A percentile compares a stretch with the other conserved stretches of the same genome.
Conservation (phyloP, 2,797 vertebrate genomes). For the Myripristis jacobus region DNA sequence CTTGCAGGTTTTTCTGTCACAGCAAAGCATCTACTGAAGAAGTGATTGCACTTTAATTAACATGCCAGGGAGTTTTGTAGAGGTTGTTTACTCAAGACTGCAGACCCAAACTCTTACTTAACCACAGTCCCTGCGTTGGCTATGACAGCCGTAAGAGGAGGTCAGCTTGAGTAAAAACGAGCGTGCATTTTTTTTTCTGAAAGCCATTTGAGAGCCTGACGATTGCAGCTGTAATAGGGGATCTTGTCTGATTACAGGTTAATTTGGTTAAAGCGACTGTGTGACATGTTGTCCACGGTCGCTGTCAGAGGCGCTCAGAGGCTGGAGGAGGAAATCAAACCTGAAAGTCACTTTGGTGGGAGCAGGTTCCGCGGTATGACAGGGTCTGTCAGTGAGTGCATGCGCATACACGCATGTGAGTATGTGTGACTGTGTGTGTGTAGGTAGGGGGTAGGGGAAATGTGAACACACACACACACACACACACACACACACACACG, state of each 20-base stretch:
- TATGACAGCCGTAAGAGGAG: slow-evolving; percentile 21
- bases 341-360: slow-evolving; percentile 46
- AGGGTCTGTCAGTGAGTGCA: slow-evolving; percentile 52
- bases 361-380: slow-evolving; percentile 45
- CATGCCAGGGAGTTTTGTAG: slow-evolving; percentile 38
- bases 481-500: slow-evolving; percentile 31
- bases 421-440: slow-evolving; percentile 27
- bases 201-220: slow-evolving; percentile 1
- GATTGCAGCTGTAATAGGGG: background rate
- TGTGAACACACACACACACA: slow-evolving; percentile 13
- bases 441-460: slow-evolving; percentile 61
- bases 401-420: slow-evolving; percentile 46
- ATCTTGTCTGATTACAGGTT: slow-evolving; percentile 47
- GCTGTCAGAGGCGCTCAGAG: slow-evolving; percentile 37
- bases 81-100: slow-evolving; percentile 53
- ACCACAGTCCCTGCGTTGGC: slow-evolving; percentile 11
- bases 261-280: slow-evolving; percentile 39
- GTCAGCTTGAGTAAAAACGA: slow-evolving; percentile 20
- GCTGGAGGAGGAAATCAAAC: slow-evolving; percentile 52
- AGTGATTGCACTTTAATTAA: slow-evolving; percentile 55
- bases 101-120: slow-evolving; percentile 35
- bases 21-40: slow-evolving; percentile 31
- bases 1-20: slow-evolving; percentile 29
- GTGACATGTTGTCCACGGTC: slow-evolving; percentile 44
- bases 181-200: background rate